phyloP scores from a whole-genome alignment of 2,888 invertebrate genomes.

The Callosobruchus maculatus region DNA sequence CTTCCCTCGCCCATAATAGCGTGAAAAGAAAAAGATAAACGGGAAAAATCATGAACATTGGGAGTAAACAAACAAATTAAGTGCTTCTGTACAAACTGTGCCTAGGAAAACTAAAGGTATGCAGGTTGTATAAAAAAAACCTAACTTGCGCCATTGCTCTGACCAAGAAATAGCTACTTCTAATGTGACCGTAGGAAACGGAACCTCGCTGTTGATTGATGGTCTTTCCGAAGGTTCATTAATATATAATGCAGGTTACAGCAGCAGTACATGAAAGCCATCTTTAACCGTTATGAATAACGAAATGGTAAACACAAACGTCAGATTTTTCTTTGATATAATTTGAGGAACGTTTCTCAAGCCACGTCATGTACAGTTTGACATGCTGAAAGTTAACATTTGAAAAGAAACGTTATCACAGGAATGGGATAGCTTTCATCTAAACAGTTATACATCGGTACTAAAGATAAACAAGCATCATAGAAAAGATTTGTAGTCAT shows the following conservation, averaged over 20 bases:
- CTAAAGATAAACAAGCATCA: too few species aligned
- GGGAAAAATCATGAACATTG: too few species aligned
- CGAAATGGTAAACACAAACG: neutral
- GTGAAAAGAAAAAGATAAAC: too few species aligned
- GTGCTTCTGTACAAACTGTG: too few species aligned
- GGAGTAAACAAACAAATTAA: too few species aligned
- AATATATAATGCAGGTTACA: neutral
- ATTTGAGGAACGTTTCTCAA: neutral
- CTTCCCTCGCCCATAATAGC: too few species aligned
- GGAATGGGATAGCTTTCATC: neutral
- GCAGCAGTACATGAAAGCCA: neutral
- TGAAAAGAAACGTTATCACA: neutral
- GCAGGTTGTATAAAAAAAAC: too few species aligned
- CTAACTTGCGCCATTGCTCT: too few species aligned
- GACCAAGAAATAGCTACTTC: neutral
- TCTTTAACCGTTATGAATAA: neutral
- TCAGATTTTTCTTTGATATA: neutral
- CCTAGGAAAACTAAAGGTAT: too few species aligned
- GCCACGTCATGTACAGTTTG: neutral
- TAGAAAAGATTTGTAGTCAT: too few species aligned
- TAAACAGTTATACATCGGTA: neutral
- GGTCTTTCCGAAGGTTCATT: neutral
- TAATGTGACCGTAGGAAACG: neutral
- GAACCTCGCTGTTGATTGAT: neutral
- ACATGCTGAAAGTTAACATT: neutral